Base-by-base conservation (phyloP, 2,113 vertebrate species). In the Myrmecophaga tridactyla region DNA sequence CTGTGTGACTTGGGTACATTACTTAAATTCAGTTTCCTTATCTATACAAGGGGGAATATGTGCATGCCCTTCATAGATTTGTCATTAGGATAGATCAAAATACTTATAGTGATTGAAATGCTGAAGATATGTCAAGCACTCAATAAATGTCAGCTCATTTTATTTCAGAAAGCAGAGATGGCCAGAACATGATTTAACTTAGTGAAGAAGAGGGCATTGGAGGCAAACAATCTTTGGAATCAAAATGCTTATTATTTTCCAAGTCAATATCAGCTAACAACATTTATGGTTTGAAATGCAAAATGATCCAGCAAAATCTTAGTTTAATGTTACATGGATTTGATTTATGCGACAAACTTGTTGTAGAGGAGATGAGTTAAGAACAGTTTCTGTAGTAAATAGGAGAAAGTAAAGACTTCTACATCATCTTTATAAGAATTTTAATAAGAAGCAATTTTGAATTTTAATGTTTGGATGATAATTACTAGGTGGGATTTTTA, bases 401-500 rank as follows among this genome's bases (percentile, higher is more conserved):
- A 67, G 63, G 34, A 77, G 23, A 63, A 93, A 56, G 27, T 9
- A 39, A 86, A 46, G 46, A 46, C 13, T 7, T 63, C 1, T 65
- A 31, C 12, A 10, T 89, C 76, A 41, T 17, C 63, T 31, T 92
- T 88, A 29, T 25, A 90, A 73, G 48, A 69, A 34, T 77, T 92
- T 94, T 34, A 91, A 85, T 77, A 72, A 51, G 17, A 89, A 73
- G 87, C 2, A 34, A 12, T 67, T 92, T 82, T 48, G 2, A 8
- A 75, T 80, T 93, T 97, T 70, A 92, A 91, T 78, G 9, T 34
- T 56, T 67, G 25, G 88, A 10, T 69, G 17, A 69, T 53, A 62
- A 75, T 85, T 56, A 53, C 18, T 69, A 10, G 75, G 25, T 82
- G 89, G 29, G 34, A 65, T 25, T 96, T 85, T 94, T 86, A 73